Evolutionary conservation across 2,113 vertebrate genomes (phyloP).

Genomic region (Noturus placidus): DNA sequence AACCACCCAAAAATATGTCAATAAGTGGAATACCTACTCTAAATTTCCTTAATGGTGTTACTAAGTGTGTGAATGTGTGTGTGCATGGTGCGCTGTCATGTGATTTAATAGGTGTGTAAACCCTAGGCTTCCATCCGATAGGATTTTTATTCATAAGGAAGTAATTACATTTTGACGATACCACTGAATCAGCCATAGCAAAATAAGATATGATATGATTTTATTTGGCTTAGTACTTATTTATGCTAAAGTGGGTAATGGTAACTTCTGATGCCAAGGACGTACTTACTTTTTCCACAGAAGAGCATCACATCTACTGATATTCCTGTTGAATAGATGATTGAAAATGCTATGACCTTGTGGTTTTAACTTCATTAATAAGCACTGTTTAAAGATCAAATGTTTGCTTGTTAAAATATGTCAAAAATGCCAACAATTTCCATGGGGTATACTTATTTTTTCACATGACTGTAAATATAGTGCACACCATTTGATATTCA

Average conservation of each 20-base stretch:
- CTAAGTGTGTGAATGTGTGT: background rate
- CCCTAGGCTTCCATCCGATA: background rate
- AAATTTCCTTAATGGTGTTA: background rate
- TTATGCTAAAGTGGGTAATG: too few species aligned
- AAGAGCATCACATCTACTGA: too few species aligned
- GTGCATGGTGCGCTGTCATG: background rate
- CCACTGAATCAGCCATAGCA: background rate
- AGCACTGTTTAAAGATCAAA: too few species aligned
- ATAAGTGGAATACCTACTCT: background rate
- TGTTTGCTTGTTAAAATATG: too few species aligned
- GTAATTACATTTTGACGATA: background rate
- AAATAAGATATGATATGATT: background rate
- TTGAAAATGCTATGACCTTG: too few species aligned
- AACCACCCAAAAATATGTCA: background rate
- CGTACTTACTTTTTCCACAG: too few species aligned
- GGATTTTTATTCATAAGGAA: background rate
- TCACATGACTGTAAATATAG: background rate
- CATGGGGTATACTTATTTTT: too few species aligned
- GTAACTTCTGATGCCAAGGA: too few species aligned
- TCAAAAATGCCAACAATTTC: too few species aligned
- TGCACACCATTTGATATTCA: background rate
- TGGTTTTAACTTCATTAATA: too few species aligned
- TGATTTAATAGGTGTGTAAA: background rate
- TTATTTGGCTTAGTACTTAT: background rate
- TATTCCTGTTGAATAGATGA: too few species aligned